phyloP scores from a whole-genome alignment of 2,797 vertebrate species.

The Sciaenops ocellatus region DNA sequence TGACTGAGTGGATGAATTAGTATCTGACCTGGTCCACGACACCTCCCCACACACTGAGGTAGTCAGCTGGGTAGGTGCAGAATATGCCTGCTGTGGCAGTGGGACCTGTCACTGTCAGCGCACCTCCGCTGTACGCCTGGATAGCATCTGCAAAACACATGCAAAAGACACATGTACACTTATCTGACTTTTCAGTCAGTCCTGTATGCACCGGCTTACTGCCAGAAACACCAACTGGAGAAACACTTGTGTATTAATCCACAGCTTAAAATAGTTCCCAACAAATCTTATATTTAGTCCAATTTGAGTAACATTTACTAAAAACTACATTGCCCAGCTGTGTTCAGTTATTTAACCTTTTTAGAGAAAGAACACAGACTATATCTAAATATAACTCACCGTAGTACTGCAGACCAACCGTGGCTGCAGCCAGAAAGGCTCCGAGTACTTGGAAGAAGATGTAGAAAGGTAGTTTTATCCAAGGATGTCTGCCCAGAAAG shows the following conservation, averaged over 20 bases:
- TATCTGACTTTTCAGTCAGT: no score
- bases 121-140: constrained; percentile 74
- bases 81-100: constrained; percentile 84
- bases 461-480: constrained; percentile 88
- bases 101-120: constrained; percentile 78
- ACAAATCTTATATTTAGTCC: background rate
- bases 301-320: background rate
- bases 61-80: constrained; percentile 84
- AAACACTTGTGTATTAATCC: background rate
- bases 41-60: constrained; percentile 82
- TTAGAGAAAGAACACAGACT: background rate
- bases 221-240: background rate
- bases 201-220: no score
- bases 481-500: constrained; percentile 85
- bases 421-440: constrained; percentile 88
- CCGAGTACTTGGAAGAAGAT: constrained; percentile 89
- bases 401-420: constrained; percentile 86
- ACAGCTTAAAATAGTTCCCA: background rate
- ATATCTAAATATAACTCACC: constrained; percentile 74
- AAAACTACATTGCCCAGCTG: background rate
- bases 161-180: background rate
- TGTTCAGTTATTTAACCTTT: background rate
- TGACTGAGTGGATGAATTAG: background rate
- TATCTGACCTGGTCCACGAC: constrained; percentile 90
- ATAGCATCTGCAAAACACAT: constrained; percentile 85